Evolutionary conservation across 2,113 vertebrate species (phyloP), one percentile per base, ranked within the genome.

Genomic region (Cervus canadensis): DNA sequence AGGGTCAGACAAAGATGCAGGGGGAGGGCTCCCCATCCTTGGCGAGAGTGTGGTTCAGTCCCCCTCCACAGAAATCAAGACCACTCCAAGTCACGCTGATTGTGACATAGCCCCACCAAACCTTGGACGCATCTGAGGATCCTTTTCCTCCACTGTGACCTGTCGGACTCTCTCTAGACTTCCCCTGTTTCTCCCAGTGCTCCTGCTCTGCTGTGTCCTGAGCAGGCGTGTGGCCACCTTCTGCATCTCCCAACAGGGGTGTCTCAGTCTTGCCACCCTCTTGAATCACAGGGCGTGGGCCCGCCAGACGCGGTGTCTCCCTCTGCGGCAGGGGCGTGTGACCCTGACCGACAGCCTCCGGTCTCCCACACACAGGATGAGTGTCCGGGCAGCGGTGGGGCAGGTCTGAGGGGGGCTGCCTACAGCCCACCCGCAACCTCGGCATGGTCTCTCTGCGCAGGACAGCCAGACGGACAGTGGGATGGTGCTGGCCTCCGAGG

Each of bases 401-500:
- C 5, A 14, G 71, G 36, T 21, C 6, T 26, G 23, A 25, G 6
- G 23, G 23, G 71, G 7, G 71, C 71, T 43, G 36, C 12, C 36
- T 76, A 7, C 36, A 26, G 12, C 15, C 57, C 60, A 40, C 57
- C 45, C 60, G 45, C 57, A 84, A 33, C 62, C n/a, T 43, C 28
- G 89, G 93, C 92, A 97, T 98, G 60, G 91, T 99, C 98, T 98
- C 97, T 98, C 96, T 60, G 6, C 57, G 9, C 98, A 99, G 99
- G 99, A 99, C 97, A 99, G 99, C 98, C 99, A 99, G 98, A 99
- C 99, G 5, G 99, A 99, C 99, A 99, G 99, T 96, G 99, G 99
- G 92, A 99, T 99, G 99, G 99, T 99, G 97, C 98, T 99, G 99
- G 99, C 99, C 94, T 99, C 99, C 0, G 99, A 99, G 95, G 99